Conservation (phyloP, 1,140 invertebrate genomes). For the Sycophaga agraensis region DNA sequence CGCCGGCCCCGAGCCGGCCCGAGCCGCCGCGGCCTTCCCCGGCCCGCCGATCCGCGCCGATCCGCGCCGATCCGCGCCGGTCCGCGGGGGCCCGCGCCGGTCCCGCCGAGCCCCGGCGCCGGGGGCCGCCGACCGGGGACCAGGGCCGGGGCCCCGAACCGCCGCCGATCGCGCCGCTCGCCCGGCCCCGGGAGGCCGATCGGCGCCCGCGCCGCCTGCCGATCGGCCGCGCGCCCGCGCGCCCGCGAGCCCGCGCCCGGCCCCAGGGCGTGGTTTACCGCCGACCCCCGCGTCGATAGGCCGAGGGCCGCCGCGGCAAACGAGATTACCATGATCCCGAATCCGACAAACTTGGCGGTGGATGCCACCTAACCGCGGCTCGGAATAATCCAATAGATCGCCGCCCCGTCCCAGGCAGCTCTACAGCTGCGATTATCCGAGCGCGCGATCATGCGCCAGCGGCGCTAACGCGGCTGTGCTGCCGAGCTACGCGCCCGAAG, state of each 20-base stretch:
- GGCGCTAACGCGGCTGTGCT: background rate
- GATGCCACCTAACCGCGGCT: slow-evolving; percentile 53
- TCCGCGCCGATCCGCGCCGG: background rate
- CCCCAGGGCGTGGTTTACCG: slow-evolving; percentile 53
- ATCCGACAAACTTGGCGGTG: slow-evolving; percentile 53
- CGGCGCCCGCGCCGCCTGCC: too few species aligned
- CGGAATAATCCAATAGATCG: slow-evolving; percentile 55
- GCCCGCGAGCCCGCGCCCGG: too few species aligned
- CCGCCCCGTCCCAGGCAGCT: slow-evolving; percentile 10
- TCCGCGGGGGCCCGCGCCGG: background rate
- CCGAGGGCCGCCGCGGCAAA: slow-evolving; percentile 44
- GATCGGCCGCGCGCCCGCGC: too few species aligned
- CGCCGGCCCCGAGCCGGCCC: background rate
- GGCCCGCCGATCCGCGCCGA: too few species aligned
- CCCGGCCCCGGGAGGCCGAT: too few species aligned
- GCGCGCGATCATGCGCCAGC: background rate
- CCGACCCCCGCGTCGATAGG: slow-evolving; percentile 51
- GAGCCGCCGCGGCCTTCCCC: too few species aligned
- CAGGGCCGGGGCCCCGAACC: too few species aligned
- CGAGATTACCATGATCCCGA: slow-evolving; percentile 59
- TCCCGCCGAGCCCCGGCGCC: too few species aligned
- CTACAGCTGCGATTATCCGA: slow-evolving; percentile 27
- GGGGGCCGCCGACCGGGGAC: background rate
- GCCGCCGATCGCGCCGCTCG: too few species aligned
- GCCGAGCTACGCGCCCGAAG: background rate